Percentiles rank a stretch among this genome's conserved stretches.
Conservation (phyloP, 30 jellyfish, hydroid and myxozoan genomes). For the Sanderia malayensis region DNA sequence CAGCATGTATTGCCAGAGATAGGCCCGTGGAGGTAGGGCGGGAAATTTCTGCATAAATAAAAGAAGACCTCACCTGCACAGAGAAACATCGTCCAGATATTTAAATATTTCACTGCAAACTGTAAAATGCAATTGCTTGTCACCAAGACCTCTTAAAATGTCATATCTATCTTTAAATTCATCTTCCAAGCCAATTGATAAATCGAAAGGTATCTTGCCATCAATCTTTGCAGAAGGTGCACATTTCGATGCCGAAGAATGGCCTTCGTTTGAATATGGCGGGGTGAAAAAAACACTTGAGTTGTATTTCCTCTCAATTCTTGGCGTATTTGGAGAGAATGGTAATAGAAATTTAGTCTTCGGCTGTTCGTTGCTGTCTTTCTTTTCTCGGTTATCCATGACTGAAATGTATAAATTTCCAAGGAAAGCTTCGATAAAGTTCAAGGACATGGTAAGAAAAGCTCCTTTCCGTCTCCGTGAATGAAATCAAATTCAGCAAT, state of each 20-base stretch:
- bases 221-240: slow-evolving; percentile 25
- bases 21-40: no score
- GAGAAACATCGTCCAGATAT: slow-evolving; percentile 48
- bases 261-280: slow-evolving; percentile 31
- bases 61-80: slow-evolving; percentile 30
- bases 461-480: neutral
- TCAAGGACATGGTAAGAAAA: neutral
- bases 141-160: slow-evolving; percentile 21
- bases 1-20: no score
- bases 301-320: slow-evolving; percentile 1
- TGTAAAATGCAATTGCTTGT: slow-evolving; percentile 12
- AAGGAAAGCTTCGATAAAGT: neutral
- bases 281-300: slow-evolving; percentile 48
- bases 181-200: slow-evolving; percentile 22
- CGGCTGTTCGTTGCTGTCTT: neutral
- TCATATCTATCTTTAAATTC: slow-evolving; percentile 31
- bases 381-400: slow-evolving; percentile 39
- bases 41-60: neutral
- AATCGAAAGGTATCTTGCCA: slow-evolving; percentile 35
- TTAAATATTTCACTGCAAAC: slow-evolving; percentile 30
- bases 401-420: neutral
- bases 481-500: neutral
- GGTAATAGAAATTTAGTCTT: slow-evolving; percentile 12
- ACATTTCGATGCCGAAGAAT: slow-evolving; percentile 2
- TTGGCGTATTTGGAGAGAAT: slow-evolving; percentile 49